These are phyloP conservation scores for Myotis daubentonii DNA, from an alignment of 2,797 vertebrate genomes.

Conservation along the genomic window DNA sequence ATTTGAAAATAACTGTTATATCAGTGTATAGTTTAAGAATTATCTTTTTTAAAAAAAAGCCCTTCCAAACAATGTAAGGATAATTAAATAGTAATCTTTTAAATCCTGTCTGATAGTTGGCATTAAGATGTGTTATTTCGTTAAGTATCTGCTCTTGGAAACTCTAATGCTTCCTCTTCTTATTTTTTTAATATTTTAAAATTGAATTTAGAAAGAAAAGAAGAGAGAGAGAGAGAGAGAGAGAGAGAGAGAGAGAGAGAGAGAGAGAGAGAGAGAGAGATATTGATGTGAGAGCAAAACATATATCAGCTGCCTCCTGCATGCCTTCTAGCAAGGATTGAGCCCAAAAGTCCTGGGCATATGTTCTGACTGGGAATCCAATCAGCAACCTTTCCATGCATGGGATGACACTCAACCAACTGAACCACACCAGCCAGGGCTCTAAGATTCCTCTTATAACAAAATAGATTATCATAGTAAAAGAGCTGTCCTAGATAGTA, in stretches of 20 bases:
- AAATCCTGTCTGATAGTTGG: conserved; percentile 61
- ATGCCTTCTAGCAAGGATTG: background rate
- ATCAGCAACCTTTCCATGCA: background rate
- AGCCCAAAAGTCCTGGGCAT: background rate
- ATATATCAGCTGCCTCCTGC: background rate
- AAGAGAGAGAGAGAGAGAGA: background rate
- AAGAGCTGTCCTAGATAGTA: background rate
- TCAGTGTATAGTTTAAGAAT: conserved; percentile 60
- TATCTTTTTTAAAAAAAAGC: background rate
- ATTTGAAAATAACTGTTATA: conserved; percentile 65
- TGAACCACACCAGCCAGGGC: background rate
- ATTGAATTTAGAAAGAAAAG: background rate
- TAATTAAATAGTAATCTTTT: conserved; percentile 73
- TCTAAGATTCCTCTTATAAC: conserved; percentile 17
- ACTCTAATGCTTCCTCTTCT: conserved; percentile 36
- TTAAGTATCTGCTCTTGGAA: conserved; percentile 61
- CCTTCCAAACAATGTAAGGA: conserved; percentile 59
- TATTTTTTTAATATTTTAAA: background rate
- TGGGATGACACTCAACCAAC: background rate
- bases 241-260: no score
- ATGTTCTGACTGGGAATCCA: background rate
- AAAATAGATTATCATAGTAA: conserved; percentile 53
- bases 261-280: no score
- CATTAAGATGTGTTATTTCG: conserved; percentile 64
- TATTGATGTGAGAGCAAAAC: background rate